These are phyloP conservation scores for Nannospalax galili DNA, from an alignment of 2,113 vertebrate genomes.

Conservation along the genomic window DNA sequence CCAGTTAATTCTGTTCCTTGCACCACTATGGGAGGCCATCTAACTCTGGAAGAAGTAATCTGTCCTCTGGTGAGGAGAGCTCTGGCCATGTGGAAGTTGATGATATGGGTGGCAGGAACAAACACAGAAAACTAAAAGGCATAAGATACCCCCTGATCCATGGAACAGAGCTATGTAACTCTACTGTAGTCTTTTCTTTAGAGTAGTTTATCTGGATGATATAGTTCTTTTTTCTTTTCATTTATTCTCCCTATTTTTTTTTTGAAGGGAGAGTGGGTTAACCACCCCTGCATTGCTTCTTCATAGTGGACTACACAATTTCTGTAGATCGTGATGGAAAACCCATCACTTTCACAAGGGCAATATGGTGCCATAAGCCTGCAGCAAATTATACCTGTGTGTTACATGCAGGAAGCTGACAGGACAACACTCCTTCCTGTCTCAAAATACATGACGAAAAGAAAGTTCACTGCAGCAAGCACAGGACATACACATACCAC, in stretches of 20 bases:
- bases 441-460: constrained; percentile 20
- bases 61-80: background rate
- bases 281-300: background rate
- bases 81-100: background rate
- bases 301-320: background rate
- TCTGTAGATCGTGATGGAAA: constrained; percentile 46
- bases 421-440: constrained; percentile 19
- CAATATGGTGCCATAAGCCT: background rate
- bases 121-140: constrained; percentile 22
- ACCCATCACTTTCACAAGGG: constrained; percentile 27
- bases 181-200: constrained; percentile 5
- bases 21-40: background rate
- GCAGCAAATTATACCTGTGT: constrained; percentile 52
- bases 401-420: constrained; percentile 51
- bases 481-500: background rate
- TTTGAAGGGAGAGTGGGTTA: background rate
- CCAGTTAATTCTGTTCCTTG: background rate
- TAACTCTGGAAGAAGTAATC: background rate
- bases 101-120: constrained; percentile 14
- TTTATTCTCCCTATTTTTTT: background rate
- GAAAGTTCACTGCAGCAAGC: constrained; percentile 28
- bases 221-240: background rate
- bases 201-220: background rate
- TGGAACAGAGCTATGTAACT: background rate
- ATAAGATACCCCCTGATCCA: background rate